These are phyloP conservation scores for Xylocampa areola DNA, from an alignment of 2,888 invertebrate species.

Conservation along the genomic window DNA sequence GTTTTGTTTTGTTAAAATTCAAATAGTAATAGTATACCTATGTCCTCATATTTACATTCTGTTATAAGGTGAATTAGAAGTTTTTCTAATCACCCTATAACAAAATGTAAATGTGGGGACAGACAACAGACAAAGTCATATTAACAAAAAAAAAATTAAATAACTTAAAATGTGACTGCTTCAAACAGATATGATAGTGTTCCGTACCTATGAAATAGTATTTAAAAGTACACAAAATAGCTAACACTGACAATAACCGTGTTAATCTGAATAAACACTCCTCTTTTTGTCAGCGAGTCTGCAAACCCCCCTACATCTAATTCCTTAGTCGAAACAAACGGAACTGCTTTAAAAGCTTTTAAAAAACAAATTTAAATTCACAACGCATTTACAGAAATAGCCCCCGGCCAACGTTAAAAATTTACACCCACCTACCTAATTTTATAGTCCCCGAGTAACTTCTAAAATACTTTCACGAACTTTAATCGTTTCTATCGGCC, in stretches of 20 bases:
- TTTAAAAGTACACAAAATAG: neutral
- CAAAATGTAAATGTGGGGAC: no score
- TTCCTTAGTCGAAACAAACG: slow-evolving; percentile 58
- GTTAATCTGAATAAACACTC: slow-evolving; percentile 35
- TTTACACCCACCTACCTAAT: slow-evolving; percentile 78
- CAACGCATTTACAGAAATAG: slow-evolving; percentile 66
- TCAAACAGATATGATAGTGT: no score
- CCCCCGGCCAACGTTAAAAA: slow-evolving; percentile 68
- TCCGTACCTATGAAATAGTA: no score
- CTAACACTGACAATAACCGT: slow-evolving; percentile 7
- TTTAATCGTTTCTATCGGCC: slow-evolving; percentile 65
- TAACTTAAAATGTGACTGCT: no score
- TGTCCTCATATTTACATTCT: no score
- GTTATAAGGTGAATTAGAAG: no score
- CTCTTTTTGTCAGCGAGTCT: slow-evolving; percentile 8
- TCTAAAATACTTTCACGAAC: slow-evolving; percentile 71
- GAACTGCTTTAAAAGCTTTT: slow-evolving; percentile 63
- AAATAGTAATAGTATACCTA: no score
- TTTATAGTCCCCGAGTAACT: slow-evolving; percentile 71
- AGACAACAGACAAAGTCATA: no score
- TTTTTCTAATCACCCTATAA: no score
- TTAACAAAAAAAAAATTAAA: no score
- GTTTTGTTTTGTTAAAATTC: no score
- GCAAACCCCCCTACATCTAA: slow-evolving; percentile 38
- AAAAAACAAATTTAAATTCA: slow-evolving; percentile 71